phyloP scores from a whole-genome alignment of 2,797 vertebrate genomes.

The Triplophysa bombifrons region DNA sequence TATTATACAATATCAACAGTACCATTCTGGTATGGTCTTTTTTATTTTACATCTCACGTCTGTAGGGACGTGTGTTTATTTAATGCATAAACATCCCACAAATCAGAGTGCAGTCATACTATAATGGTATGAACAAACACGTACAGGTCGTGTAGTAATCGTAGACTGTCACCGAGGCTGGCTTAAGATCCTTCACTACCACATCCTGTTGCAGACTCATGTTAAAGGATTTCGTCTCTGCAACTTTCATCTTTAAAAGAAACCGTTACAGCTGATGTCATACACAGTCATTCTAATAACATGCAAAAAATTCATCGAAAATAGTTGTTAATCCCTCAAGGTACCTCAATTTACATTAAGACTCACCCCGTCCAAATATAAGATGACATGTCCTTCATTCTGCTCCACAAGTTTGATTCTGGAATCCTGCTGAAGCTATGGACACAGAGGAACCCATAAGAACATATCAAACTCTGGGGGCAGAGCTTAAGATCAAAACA shows the following conservation, averaged over 20 bases:
- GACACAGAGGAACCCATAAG: conserved; percentile 11
- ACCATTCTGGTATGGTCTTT: too few species aligned
- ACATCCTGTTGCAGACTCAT: conserved; percentile 65
- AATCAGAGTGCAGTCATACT: neutral
- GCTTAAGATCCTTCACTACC: conserved; percentile 71
- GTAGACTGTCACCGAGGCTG: conserved; percentile 73
- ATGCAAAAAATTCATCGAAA: too few species aligned
- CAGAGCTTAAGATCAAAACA: conserved; percentile 36
- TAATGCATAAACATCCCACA: neutral
- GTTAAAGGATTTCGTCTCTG: conserved; percentile 32
- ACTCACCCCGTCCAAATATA: conserved; percentile 76
- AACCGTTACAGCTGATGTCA: neutral
- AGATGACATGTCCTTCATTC: conserved; percentile 68
- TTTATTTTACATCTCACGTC: too few species aligned
- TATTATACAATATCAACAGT: too few species aligned
- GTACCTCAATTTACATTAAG: neutral
- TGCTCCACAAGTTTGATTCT: conserved; percentile 72
- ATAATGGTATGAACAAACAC: conserved; percentile 23
- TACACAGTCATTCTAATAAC: neutral
- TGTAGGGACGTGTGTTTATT: too few species aligned
- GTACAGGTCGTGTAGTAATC: conserved; percentile 80
- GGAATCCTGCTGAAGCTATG: conserved; percentile 60
- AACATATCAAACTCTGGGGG: neutral
- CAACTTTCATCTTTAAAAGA: conserved; percentile 66
- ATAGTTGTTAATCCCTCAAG: neutral